phyloP scores from a whole-genome alignment of 2,888 invertebrate species.

The Pachymerium ferrugineum region DNA sequence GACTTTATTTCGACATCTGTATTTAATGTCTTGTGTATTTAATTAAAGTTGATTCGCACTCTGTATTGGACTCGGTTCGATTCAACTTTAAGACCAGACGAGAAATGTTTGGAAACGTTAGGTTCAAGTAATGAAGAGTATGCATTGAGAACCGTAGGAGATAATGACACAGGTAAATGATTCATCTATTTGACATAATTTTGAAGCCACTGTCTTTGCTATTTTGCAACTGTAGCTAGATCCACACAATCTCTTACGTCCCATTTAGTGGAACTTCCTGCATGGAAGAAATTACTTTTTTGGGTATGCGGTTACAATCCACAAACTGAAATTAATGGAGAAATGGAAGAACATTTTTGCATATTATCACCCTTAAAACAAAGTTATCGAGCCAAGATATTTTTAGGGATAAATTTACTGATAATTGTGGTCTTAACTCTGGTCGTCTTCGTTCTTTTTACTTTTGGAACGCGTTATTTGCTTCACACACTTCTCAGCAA shows the following conservation, averaged over 20 bases:
- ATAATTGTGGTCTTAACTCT: slow-evolving; percentile 38
- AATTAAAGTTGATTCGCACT: slow-evolving; percentile 26
- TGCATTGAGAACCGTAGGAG: neutral
- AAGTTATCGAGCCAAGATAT: neutral
- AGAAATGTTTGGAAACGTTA: neutral
- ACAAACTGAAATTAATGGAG: neutral
- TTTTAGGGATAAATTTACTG: slow-evolving; percentile 38
- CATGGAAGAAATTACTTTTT: slow-evolving; percentile 27
- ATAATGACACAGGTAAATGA: too few species aligned
- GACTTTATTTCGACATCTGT: neutral
- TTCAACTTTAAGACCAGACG: neutral
- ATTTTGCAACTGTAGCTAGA: neutral
- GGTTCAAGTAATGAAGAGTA: neutral
- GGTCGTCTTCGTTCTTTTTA: neutral
- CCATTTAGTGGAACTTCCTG: neutral
- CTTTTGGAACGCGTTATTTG: neutral
- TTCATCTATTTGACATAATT: too few species aligned
- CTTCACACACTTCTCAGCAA: too few species aligned
- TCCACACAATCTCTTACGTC: neutral
- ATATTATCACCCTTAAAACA: slow-evolving; percentile 4
- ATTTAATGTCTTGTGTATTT: neutral
- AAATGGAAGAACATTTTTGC: slow-evolving; percentile 1
- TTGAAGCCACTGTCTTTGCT: too few species aligned
- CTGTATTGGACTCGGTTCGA: slow-evolving; percentile 27
- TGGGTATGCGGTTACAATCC: slow-evolving; percentile 27